Percentiles rank a stretch among this genome's conserved stretches.
phyloP scores from a whole-genome alignment of 2,797 vertebrate species.

The Sebastes trivittatus region DNA sequence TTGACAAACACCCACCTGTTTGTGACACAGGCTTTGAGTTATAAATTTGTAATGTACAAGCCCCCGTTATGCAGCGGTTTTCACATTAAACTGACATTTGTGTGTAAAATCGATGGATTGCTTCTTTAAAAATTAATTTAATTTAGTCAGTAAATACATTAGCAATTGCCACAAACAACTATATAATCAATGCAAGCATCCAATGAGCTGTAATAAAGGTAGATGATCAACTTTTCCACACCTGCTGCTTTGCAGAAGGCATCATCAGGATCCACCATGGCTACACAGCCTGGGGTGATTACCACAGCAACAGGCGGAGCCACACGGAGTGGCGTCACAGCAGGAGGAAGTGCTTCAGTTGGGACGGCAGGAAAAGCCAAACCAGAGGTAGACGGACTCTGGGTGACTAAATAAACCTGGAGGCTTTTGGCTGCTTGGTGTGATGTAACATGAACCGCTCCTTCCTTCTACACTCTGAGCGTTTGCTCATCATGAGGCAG shows the following conservation, averaged over 20 bases:
- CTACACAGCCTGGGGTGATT: conserved; percentile 52
- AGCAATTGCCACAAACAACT: neutral
- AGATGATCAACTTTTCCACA: conserved; percentile 40
- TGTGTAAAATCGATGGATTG: neutral
- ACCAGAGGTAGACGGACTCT: conserved; percentile 72
- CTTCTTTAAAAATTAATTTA: neutral
- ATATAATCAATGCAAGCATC: neutral
- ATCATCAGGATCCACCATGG: conserved; percentile 63
- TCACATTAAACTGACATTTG: neutral
- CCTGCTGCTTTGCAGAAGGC: conserved; percentile 76
- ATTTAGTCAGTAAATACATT: neutral
- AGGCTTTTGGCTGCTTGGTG: conserved; percentile 32
- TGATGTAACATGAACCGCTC: conserved; percentile 21
- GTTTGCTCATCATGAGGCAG: neutral
- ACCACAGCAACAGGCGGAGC: conserved; percentile 39
- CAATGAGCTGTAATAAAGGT: neutral
- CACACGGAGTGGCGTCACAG: conserved; percentile 23
- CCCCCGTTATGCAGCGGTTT: neutral
- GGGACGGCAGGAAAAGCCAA: conserved; percentile 50
- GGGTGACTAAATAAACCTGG: neutral
- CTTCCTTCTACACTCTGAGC: conserved; percentile 24
- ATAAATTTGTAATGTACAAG: neutral
- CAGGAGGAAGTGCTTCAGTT: conserved; percentile 48
- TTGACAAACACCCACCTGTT: neutral
- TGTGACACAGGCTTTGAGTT: no score